These are phyloP conservation scores for Batillaria attramentaria DNA, from an alignment of 1,140 invertebrate species.

Conservation along the genomic window DNA sequence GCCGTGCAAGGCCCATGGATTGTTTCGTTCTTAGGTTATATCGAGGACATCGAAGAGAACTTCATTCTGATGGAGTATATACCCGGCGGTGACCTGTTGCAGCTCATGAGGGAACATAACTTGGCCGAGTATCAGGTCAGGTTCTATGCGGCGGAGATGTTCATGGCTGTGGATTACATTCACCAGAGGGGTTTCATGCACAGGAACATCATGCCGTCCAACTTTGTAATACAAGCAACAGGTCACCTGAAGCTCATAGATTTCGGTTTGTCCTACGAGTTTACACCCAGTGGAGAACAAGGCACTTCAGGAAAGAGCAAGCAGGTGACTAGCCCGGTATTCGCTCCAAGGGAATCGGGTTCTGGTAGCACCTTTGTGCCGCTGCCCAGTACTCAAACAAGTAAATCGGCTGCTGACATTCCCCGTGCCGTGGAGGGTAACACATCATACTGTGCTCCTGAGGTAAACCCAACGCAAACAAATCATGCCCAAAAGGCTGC, in stretches of 20 bases:
- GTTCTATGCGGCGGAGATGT: conserved; percentile 30
- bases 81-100: not conserved
- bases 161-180: conserved; percentile 5
- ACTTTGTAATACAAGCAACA: conserved; percentile 8
- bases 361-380: not conserved
- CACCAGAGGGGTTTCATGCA: conserved; percentile 22
- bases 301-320: too few relatives aligned
- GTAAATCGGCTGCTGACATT: too few relatives aligned
- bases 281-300: too few relatives aligned
- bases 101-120: not conserved
- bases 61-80: conserved; percentile 12
- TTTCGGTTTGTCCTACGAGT: conserved; percentile 10
- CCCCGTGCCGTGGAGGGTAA: not conserved
- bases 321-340: not conserved
- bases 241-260: conserved; percentile 4
- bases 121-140: conserved; percentile 9
- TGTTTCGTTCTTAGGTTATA: not conserved
- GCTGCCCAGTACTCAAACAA: too few relatives aligned
- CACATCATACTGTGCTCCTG: not conserved
- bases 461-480: too few relatives aligned
- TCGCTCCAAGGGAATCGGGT: not conserved
- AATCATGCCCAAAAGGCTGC: not conserved
- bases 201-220: conserved; percentile 17
- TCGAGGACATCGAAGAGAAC: conserved; percentile 9
- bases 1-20: not conserved